These are phyloP conservation scores for Tethea ocularis DNA, from an alignment of 2,888 invertebrate species.

Conservation along the genomic window DNA sequence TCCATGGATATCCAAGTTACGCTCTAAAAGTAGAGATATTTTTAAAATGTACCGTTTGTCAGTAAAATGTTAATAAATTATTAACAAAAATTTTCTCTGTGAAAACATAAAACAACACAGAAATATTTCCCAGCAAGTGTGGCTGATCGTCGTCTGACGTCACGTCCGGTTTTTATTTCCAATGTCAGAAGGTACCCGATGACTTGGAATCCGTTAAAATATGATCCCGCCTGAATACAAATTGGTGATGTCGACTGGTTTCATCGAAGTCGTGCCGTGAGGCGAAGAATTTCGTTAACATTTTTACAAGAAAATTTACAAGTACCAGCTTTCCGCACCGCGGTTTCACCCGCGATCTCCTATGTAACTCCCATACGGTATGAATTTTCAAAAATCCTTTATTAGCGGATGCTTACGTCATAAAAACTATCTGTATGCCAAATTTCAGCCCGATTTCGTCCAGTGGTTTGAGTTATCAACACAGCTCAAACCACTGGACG, in stretches of 20 bases:
- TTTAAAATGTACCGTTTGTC: no score
- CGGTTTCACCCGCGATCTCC: no score
- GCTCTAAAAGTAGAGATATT: no score
- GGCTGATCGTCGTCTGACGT: conserved; percentile 30
- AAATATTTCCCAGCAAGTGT: conserved; percentile 12
- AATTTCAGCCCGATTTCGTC: no score
- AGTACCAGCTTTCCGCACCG: no score
- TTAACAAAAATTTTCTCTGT: background rate
- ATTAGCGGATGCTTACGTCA: no score
- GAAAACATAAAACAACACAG: background rate
- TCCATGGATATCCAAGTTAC: no score
- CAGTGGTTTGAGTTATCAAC: no score
- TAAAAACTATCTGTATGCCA: no score
- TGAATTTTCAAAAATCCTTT: no score
- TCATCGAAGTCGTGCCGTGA: conserved; percentile 8
- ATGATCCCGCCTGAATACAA: conserved; percentile 41
- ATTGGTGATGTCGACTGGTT: conserved; percentile 20
- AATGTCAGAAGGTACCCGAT: conserved; percentile 26
- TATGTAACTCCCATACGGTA: no score
- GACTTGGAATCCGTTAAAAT: conserved; percentile 37
- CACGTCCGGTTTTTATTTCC: conserved; percentile 48
- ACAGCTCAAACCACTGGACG: no score
- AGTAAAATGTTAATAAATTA: background rate
- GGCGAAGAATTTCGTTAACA: conserved; percentile 19
- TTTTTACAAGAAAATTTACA: background rate